Conservation (phyloP, 2,113 vertebrate genomes). For the Candoia aspera region DNA sequence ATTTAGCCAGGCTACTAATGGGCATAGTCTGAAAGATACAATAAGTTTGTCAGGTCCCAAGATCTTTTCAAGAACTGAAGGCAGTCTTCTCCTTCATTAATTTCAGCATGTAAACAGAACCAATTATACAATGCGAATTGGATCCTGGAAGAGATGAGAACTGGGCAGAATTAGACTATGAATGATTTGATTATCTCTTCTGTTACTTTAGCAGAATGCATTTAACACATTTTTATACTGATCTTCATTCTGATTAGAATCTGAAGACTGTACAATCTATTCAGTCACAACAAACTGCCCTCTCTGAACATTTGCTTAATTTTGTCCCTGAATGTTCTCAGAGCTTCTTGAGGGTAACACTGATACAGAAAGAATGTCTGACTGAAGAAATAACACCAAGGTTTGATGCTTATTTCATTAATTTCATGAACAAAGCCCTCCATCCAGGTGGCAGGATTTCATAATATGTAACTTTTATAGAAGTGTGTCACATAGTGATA, state of each 20-base stretch:
- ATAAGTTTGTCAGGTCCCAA: neutral
- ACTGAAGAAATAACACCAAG: neutral
- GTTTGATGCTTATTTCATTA: neutral
- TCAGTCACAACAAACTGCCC: neutral
- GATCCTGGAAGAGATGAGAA: neutral
- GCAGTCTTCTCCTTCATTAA: neutral
- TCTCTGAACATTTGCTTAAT: neutral
- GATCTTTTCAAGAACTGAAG: neutral
- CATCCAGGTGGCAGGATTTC: neutral
- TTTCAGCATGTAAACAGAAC: neutral
- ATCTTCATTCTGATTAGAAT: neutral
- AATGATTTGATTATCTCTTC: neutral
- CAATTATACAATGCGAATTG: neutral
- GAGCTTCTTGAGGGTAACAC: neutral
- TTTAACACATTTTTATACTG: neutral
- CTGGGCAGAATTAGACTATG: neutral
- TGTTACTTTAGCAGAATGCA: neutral
- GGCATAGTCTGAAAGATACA: neutral
- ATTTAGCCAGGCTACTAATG: neutral
- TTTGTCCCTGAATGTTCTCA: neutral
- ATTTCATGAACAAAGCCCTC: neutral
- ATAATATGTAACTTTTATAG: neutral
- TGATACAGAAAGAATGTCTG: neutral
- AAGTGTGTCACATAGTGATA: neutral
- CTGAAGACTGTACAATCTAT: neutral